phyloP scores from a whole-genome alignment of 92 coral and sea anemone species.

The Zoanthus solanderi region DNA sequence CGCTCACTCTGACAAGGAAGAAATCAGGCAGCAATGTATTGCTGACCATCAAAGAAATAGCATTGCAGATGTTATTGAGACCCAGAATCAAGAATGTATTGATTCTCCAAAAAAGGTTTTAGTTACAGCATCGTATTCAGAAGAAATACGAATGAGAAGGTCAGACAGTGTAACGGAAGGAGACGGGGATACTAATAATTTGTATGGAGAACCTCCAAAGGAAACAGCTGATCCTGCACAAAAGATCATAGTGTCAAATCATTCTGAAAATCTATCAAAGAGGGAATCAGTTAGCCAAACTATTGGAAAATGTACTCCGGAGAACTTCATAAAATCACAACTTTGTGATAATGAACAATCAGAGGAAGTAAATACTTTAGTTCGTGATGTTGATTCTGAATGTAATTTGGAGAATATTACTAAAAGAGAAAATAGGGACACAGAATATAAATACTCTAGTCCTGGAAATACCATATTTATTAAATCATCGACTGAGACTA shows the following conservation, averaged over 20 bases:
- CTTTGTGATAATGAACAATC: not conserved
- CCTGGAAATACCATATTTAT: not conserved
- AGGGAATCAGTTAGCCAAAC: not conserved
- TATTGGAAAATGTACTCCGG: not conserved
- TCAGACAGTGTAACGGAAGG: not conserved
- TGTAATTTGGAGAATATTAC: not conserved
- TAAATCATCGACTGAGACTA: not conserved
- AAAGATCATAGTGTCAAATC: not conserved
- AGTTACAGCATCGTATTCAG: slow-evolving; percentile 21
- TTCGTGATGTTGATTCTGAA: slow-evolving; percentile 20
- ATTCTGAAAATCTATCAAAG: not conserved
- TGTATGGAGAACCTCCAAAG: not conserved
- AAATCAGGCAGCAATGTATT: not conserved
- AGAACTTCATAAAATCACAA: not conserved
- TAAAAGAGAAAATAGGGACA: not conserved
- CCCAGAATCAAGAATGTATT: not conserved
- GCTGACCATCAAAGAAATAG: slow-evolving; percentile 5
- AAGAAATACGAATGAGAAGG: not conserved
- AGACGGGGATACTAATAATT: not conserved
- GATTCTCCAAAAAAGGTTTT: slow-evolving; percentile 32
- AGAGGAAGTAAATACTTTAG: not conserved
- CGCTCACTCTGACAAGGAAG: not conserved
- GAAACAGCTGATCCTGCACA: not conserved
- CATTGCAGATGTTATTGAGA: not conserved
- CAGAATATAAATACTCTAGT: not conserved